These are phyloP conservation scores for Nothocercus julius DNA, from an alignment of 2,113 vertebrate genomes.

Conservation along the genomic window DNA sequence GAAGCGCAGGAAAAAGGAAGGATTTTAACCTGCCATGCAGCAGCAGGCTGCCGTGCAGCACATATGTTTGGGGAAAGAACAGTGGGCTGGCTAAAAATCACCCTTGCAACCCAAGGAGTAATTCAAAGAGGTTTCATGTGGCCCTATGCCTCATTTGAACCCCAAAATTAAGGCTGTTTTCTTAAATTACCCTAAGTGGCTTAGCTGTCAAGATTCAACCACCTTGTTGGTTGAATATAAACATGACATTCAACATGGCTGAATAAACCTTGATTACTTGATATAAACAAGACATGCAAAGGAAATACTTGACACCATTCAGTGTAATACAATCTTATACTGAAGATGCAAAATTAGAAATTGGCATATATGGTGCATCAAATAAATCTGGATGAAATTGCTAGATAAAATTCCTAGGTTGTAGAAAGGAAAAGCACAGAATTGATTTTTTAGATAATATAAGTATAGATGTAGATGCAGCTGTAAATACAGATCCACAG, in stretches of 20 bases:
- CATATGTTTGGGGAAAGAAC: accelerated
- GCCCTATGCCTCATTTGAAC: too few species aligned
- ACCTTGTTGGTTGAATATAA: too few species aligned
- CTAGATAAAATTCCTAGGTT: not conserved
- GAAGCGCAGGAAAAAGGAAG: not conserved
- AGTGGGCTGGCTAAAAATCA: accelerated
- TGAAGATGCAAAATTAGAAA: not conserved
- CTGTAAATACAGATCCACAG: not conserved
- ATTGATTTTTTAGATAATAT: not conserved
- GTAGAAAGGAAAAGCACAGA: not conserved
- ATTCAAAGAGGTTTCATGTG: too few species aligned
- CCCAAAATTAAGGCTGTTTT: too few species aligned
- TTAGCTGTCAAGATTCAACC: not conserved
- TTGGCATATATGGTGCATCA: not conserved
- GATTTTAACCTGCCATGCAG: accelerated
- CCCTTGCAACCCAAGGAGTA: too few species aligned
- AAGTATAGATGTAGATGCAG: not conserved
- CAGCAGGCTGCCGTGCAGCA: accelerated
- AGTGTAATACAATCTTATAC: not conserved
- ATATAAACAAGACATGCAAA: not conserved
- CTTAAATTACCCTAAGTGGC: not conserved
- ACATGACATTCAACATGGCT: too few species aligned
- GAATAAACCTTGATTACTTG: not conserved
- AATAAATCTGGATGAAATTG: not conserved
- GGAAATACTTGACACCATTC: not conserved